phyloP scores from a whole-genome alignment of 2,113 vertebrate species.

The Dendropsophus ebraccatus region DNA sequence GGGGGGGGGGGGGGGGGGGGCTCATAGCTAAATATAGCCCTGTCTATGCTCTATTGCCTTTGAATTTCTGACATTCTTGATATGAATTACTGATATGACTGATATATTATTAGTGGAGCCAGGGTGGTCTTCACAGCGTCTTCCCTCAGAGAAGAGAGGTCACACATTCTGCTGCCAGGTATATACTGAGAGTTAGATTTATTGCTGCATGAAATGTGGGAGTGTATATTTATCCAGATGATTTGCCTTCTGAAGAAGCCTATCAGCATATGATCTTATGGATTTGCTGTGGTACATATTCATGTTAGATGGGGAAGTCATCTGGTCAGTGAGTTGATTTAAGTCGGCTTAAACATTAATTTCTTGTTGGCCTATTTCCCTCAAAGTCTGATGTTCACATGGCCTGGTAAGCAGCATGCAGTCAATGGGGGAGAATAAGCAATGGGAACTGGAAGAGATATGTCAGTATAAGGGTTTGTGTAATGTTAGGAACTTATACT shows the following conservation, averaged over 20 bases:
- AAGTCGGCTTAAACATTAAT: no score
- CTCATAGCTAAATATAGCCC: neutral
- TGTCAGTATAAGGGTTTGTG: neutral
- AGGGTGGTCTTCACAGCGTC: neutral
- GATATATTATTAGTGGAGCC: neutral
- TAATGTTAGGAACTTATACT: neutral
- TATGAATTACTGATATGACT: neutral
- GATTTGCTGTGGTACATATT: neutral
- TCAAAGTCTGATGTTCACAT: no score
- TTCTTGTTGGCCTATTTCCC: no score
- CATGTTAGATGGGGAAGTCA: neutral
- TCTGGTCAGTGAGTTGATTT: no score
- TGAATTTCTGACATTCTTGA: conserved; percentile 2
- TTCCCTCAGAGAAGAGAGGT: neutral
- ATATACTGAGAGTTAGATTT: neutral
- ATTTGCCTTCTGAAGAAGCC: neutral
- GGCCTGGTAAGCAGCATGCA: no score
- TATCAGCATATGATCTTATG: neutral
- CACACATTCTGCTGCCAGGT: neutral
- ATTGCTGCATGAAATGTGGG: neutral
- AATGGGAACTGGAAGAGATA: neutral
- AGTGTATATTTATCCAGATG: neutral
- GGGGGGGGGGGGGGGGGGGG: no score
- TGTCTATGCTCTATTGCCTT: no score
- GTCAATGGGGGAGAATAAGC: no score